Conservation (phyloP, 2,888 invertebrate genomes). For the Helicoverpa assulta region DNA sequence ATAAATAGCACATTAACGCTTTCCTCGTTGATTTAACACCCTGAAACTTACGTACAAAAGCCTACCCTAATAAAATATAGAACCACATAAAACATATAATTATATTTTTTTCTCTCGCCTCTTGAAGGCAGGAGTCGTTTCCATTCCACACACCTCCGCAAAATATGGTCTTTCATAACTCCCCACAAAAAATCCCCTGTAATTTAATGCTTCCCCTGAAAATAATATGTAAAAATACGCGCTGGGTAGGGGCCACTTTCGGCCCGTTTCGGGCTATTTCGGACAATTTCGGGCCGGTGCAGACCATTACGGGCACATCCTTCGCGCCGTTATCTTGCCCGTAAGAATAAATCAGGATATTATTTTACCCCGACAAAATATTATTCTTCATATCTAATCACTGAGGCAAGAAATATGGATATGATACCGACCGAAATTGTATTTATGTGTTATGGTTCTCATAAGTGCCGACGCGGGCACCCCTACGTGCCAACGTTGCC, state of each 20-base stretch:
- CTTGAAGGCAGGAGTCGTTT: conserved; percentile 79
- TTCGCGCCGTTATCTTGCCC: conserved; percentile 82
- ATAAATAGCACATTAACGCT: conserved; percentile 65
- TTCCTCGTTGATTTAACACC: conserved; percentile 64
- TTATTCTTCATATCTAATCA: conserved; percentile 88
- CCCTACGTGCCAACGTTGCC: conserved; percentile 60
- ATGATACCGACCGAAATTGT: conserved; percentile 72
- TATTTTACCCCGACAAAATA: conserved; percentile 83
- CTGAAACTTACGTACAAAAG: conserved; percentile 66
- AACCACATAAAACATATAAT: conserved; percentile 78
- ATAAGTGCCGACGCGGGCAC: conserved; percentile 57
- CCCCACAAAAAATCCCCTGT: conserved; percentile 79
- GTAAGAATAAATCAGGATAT: conserved; percentile 86
- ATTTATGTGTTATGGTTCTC: conserved; percentile 75
- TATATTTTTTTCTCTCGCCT: conserved; percentile 78
- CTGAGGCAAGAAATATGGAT: conserved; percentile 82
- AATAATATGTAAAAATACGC: conserved; percentile 88
- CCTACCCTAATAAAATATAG: conserved; percentile 72
- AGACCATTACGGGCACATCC: conserved; percentile 82
- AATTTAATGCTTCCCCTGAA: conserved; percentile 84
- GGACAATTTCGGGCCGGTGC: conserved; percentile 71
- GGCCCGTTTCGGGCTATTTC: conserved; percentile 78
- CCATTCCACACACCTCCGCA: conserved; percentile 79
- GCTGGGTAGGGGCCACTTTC: conserved; percentile 75
- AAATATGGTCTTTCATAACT: conserved; percentile 87